Evolutionary conservation across 2,113 vertebrate genomes (phyloP), one percentile per base, ranked within the genome.

Genomic region (Atlantisia rogersi): DNA sequence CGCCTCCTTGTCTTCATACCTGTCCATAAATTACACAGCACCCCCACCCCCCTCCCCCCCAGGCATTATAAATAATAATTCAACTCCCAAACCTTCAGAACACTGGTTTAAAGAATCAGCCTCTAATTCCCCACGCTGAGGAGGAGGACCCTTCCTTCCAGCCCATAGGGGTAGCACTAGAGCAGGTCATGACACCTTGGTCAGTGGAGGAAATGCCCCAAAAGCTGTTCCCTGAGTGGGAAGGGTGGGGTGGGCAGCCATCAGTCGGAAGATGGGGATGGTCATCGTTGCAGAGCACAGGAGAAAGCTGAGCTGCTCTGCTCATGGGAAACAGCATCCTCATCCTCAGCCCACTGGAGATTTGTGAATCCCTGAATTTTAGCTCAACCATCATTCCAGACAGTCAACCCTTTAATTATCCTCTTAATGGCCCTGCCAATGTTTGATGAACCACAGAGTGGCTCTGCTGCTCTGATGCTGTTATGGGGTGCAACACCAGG

Each of bases 1-100:
- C 93, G 73, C 86, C 88, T 93, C 64, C 95, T 95, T 95, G 96
- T 95, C 94, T 96, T 94, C 94, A 95, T 95, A 95, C 92, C 71
- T 96, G 85, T 94, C 88, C 78, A 94, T 95, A 92, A 94, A 97
- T 93, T 96, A 93, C 78, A 84, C 1, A 3, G 48, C 10, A 3
- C 28, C 96, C 39, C 39, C 39, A 10, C 39, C 39, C 64, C 44
- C 39, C 39, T 12, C 39, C 39, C 64, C 44, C 39, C 15, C 11
- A 58, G 96, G 69, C 74, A 82, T 86, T 95, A 82, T 94, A 97
- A 96, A 94, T 95, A 95, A 95, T 96, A 93, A 94, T 96, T 91
- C 92, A 85, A 39, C 88, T 95, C 78, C 73, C 75, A 91, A 86
- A 92, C 70, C 15, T 96, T 94, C 90, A 87, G 83, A 95, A 81